These are phyloP conservation scores for Theristus sp. DNA, from an alignment of 2,888 invertebrate species.

Conservation along the genomic window DNA sequence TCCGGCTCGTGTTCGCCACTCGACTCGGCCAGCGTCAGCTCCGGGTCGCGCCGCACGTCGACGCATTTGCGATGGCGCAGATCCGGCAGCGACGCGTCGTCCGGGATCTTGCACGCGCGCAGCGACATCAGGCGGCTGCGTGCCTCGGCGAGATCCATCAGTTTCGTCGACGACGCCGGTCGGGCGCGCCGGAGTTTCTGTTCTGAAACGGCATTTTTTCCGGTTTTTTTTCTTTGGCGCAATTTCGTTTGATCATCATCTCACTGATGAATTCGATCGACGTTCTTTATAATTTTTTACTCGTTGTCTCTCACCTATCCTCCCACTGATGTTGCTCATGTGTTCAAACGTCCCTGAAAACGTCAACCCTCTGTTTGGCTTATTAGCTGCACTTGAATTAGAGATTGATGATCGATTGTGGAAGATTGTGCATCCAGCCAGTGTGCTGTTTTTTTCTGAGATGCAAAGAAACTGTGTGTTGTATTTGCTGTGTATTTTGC, in stretches of 20 bases:
- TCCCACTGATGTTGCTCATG: too few species aligned
- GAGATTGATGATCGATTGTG: too few species aligned
- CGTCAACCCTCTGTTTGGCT: too few species aligned
- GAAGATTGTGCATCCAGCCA: too few species aligned
- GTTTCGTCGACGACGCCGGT: slow-evolving; percentile 60
- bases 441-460: too few species aligned
- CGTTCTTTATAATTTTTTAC: not conserved
- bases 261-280: not conserved
- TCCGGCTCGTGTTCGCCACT: not conserved
- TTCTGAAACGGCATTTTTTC: not conserved
- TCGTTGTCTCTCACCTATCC: too few species aligned
- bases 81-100: slow-evolving; percentile 7
- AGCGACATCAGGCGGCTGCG: slow-evolving; percentile 51
- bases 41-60: slow-evolving; percentile 24
- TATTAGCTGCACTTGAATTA: too few species aligned
- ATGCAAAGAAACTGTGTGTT: too few species aligned
- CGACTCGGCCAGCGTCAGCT: not conserved
- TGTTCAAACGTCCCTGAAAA: too few species aligned
- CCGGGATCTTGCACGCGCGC: not conserved
- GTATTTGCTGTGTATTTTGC: too few species aligned
- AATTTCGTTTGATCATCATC: not conserved
- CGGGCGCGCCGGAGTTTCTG: slow-evolving; percentile 39
- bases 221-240: not conserved
- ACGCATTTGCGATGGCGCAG: slow-evolving; percentile 24
- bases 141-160: slow-evolving; percentile 65